These are phyloP conservation scores for Erythrocercus mccallii DNA, from an alignment of 2,113 vertebrate species.

Conservation along the genomic window DNA sequence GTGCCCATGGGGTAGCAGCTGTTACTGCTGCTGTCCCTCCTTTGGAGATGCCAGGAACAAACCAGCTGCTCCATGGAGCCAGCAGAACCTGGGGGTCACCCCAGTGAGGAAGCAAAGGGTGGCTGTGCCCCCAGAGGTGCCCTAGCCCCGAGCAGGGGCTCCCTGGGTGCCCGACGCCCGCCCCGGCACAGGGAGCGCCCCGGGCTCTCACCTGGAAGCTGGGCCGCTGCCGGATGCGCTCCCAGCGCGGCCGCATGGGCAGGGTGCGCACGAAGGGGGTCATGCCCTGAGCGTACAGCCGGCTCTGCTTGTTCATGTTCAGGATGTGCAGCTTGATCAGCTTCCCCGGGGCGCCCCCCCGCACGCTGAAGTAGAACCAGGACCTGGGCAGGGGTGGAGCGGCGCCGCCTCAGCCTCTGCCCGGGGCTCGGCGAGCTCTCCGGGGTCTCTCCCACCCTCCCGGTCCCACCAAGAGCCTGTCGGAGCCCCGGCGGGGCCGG, in stretches of 20 bases:
- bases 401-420: background rate
- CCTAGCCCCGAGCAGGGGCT: accelerated
- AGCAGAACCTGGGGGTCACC: accelerated
- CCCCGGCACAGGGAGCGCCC: accelerated
- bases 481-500: background rate
- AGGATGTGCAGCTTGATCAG: constrained; percentile 92
- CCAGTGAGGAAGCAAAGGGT: accelerated
- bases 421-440: no score
- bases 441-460: background rate
- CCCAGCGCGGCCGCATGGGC: constrained; percentile 87
- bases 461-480: background rate
- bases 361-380: constrained; percentile 96
- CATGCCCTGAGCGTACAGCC: constrained; percentile 97
- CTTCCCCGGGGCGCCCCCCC: constrained; percentile 82
- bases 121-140: background rate
- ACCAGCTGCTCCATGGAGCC: accelerated
- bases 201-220: constrained; percentile 74
- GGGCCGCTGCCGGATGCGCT: constrained; percentile 88
- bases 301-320: constrained; percentile 99
- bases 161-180: accelerated
- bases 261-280: constrained; percentile 88
- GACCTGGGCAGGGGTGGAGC: constrained; percentile 72
- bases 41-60: background rate
- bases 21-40: background rate
- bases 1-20: background rate